These are phyloP conservation scores for Melozone crissalis DNA, from an alignment of 2,113 vertebrate species.

Conservation along the genomic window DNA sequence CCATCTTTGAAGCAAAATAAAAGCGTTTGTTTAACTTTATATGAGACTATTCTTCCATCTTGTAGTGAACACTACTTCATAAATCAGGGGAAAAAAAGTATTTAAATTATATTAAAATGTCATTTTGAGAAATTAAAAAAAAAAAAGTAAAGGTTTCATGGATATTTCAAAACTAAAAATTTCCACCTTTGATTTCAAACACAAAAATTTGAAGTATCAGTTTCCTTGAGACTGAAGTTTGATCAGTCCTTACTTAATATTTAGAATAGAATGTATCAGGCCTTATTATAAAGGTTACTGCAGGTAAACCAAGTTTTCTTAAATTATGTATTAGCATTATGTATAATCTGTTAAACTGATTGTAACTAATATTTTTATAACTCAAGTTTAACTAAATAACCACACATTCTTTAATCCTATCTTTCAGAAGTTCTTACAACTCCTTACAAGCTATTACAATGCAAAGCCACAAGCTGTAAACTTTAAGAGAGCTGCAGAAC, in stretches of 20 bases:
- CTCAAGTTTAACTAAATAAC: not conserved
- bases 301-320: not conserved
- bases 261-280: not conserved
- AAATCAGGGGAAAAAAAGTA: not conserved
- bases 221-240: not conserved
- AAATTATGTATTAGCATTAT: not conserved
- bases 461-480: slow-evolving; percentile 67
- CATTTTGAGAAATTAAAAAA: not conserved
- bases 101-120: not conserved
- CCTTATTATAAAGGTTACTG: not conserved
- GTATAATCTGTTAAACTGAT: not conserved
- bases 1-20: not conserved
- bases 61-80: not conserved
- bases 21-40: not conserved
- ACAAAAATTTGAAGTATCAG: not conserved
- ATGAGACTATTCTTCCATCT: not conserved
- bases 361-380: not conserved
- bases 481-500: slow-evolving; percentile 59
- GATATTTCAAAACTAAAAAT: not conserved
- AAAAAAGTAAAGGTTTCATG: not conserved
- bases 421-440: slow-evolving; percentile 70
- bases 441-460: slow-evolving; percentile 65
- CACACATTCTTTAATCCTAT: not conserved
- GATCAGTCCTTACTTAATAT: not conserved
- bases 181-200: not conserved